These are phyloP conservation scores for Erythrocercus mccallii DNA, from an alignment of 2,113 vertebrate species.

Conservation along the genomic window DNA sequence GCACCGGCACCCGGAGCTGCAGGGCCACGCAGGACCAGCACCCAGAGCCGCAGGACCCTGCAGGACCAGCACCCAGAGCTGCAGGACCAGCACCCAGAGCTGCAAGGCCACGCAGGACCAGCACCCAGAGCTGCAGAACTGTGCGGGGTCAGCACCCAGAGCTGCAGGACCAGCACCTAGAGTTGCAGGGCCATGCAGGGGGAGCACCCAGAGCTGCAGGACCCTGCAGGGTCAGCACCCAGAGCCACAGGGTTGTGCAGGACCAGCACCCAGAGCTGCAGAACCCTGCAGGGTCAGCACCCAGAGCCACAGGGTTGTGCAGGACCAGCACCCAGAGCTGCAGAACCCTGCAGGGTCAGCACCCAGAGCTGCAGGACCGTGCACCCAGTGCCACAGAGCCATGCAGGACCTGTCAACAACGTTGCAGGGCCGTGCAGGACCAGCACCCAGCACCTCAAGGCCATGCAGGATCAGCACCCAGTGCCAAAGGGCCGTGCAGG, in stretches of 20 bases:
- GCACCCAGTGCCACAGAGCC: neutral
- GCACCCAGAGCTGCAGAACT: neutral
- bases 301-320: too few species aligned
- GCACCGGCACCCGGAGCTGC: neutral
- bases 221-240: too few species aligned
- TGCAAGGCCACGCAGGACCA: neutral
- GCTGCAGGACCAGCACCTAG: too few species aligned
- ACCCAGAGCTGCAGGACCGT: neutral
- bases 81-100: neutral
- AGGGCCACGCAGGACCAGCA: neutral
- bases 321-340: too few species aligned
- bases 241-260: too few species aligned
- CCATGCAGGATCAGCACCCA: neutral
- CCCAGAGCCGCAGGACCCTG: neutral
- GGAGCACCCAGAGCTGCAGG: too few species aligned
- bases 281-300: too few species aligned
- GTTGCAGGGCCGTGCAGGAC: neutral
- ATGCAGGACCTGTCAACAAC: fast-evolving
- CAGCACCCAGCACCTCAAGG: neutral
- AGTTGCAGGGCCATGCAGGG: too few species aligned
- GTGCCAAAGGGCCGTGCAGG: neutral
- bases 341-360: neutral
- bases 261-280: too few species aligned
- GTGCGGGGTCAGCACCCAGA: fast-evolving
- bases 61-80: neutral